phyloP scores from a whole-genome alignment of 2,113 vertebrate genomes.

The Paratilapia polleni region DNA sequence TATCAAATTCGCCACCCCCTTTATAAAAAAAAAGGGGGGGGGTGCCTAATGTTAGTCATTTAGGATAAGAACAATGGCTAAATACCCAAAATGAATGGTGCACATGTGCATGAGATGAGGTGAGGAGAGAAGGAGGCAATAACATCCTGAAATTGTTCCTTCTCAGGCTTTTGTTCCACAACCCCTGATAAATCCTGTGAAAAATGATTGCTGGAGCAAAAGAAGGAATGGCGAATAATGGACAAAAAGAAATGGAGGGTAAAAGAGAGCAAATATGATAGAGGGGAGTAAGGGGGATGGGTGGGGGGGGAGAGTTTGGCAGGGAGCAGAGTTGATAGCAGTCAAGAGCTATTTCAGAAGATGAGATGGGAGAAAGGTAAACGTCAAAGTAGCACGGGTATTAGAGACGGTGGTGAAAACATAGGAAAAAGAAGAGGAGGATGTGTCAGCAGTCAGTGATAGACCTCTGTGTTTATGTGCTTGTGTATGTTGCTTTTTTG shows the following conservation, averaged over 20 bases:
- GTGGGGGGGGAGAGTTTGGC: not conserved
- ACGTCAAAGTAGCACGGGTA: constrained; percentile 2
- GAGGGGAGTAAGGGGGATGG: not conserved
- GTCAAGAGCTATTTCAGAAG: constrained; percentile 51
- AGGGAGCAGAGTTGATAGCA: constrained; percentile 32
- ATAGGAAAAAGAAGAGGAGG: not conserved
- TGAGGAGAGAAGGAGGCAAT: constrained; percentile 20
- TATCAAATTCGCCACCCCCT: not conserved
- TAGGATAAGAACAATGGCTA: not conserved
- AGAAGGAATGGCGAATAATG: constrained; percentile 24
- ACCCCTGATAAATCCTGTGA: constrained; percentile 43
- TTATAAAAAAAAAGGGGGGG: not conserved
- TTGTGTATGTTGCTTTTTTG: not conserved
- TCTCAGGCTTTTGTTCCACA: constrained; percentile 57
- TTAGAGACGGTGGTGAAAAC: constrained; percentile 8
- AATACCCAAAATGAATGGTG: not conserved
- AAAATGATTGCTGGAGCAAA: constrained; percentile 38
- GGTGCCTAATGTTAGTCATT: not conserved
- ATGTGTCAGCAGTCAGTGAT: constrained; percentile 25
- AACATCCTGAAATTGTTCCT: constrained; percentile 63
- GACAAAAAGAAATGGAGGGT: constrained; percentile 8
- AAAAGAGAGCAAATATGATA: constrained; percentile 12
- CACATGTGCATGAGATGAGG: constrained; percentile 8
- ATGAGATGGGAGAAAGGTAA: constrained; percentile 46
- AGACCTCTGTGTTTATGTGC: not conserved